Evolutionary conservation across 2,797 vertebrate species (phyloP), one percentile per base, ranked within the genome.

Genomic region (Takifugu ocellatus): DNA sequence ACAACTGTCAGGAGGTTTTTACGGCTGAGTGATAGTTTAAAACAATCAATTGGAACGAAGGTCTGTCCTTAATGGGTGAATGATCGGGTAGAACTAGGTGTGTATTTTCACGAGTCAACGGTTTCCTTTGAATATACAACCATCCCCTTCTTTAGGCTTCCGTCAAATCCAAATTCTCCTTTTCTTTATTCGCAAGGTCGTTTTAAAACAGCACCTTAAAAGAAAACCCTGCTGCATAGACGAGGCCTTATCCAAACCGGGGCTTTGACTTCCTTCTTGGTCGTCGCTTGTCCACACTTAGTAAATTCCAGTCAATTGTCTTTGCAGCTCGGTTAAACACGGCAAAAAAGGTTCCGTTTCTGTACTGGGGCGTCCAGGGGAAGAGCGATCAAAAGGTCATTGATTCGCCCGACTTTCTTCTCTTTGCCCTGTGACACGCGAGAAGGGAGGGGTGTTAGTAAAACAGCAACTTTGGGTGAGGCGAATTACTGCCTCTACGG

Each of bases 391-490:
- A 84, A 88, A 88, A 88, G 84, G 89, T 91, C 89, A 91, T 83
- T 84, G 89, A 91, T 90, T 92, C 88, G 86, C 81, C 81, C 86
- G 90, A 91, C 87, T 90, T 90, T 90, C 83, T 81, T 77, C 68
- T 85, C 69, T 79, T 79, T 79, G 67, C 81, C 83, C 87, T 92
- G 86, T 86, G 89, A 92, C 90, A 91, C 83, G 86, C 81, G 88
- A 91, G 85, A 88, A 90, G 90, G 89, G 91, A 91, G 89, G 89
- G 88, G 88, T 90, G 87, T 89, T 84, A 86, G 79, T 72, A 82
- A 85, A 83, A 84, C 75, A 79, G 82, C 88, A 92, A 92, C 87
- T 92, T 92, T 91, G 75, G 66, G 73, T 51, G 61, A 69, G 76
- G 66, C 75, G 74, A 81, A 68, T 52, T 5, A 44, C 26, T 33